phyloP scores from a whole-genome alignment of 2,797 vertebrate genomes.

The Leucoraja ocellata region DNA sequence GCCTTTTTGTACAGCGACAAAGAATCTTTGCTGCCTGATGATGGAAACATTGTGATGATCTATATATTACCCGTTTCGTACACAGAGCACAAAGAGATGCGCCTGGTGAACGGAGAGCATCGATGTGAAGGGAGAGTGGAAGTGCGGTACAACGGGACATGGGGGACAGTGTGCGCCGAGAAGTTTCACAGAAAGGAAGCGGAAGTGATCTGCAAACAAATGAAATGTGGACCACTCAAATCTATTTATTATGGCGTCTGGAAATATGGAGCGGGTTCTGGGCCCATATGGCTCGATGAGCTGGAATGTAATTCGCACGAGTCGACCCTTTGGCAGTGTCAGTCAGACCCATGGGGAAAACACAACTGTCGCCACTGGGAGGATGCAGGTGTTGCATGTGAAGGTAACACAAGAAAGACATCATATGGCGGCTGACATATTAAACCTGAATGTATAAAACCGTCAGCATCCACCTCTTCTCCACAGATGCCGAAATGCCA shows the following conservation, averaged over 20 bases:
- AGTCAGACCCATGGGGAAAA: conserved; percentile 46
- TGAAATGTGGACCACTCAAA: conserved; percentile 44
- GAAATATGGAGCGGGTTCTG: conserved; percentile 40
- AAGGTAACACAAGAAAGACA: conserved; percentile 39
- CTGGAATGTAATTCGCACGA: conserved; percentile 48
- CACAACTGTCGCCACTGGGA: conserved; percentile 50
- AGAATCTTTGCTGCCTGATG: no score
- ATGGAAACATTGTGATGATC: no score
- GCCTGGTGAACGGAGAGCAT: conserved; percentile 39
- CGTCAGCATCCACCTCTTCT: background rate
- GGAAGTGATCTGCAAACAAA: conserved; percentile 47
- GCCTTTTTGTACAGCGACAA: no score
- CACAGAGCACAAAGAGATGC: conserved; percentile 40
- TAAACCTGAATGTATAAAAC: background rate
- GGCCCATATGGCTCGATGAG: conserved; percentile 48
- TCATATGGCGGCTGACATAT: background rate
- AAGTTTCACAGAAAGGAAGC: conserved; percentile 47
- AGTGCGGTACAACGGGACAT: conserved; percentile 40
- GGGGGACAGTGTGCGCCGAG: conserved; percentile 51
- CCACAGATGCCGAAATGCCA: background rate
- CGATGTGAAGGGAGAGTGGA: conserved; percentile 51
- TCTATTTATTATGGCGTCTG: background rate
- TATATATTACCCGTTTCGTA: background rate
- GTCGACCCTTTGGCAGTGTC: conserved; percentile 46
- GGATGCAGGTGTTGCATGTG: conserved; percentile 50